Evolutionary conservation across 2,888 invertebrate genomes (phyloP).

Genomic region (Trichopria drosophilae): DNA sequence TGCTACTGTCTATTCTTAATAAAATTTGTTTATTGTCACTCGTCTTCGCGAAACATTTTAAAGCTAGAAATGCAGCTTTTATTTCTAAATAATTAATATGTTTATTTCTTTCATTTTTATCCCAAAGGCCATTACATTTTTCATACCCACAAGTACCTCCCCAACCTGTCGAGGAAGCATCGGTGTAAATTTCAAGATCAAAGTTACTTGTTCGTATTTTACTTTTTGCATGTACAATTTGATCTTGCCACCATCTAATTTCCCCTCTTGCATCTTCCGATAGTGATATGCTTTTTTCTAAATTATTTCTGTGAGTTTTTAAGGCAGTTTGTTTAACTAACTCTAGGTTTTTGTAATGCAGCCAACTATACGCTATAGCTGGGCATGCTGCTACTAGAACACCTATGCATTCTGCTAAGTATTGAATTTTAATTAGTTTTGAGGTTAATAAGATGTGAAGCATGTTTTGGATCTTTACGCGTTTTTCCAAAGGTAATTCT

Average conservation of each 20-base stretch:
- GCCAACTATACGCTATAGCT: constrained; percentile 20
- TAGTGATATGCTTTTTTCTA: neutral
- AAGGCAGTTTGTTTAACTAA: neutral
- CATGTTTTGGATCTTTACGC: neutral
- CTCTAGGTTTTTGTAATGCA: constrained; percentile 20
- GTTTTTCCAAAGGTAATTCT: too few species aligned
- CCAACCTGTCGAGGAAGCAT: constrained; percentile 29
- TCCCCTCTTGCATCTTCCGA: neutral
- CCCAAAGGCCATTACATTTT: constrained; percentile 9
- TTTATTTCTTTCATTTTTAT: neutral
- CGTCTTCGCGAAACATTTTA: constrained; percentile 18
- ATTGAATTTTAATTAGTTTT: neutral
- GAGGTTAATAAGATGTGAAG: neutral
- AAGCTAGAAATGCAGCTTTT: constrained; percentile 16
- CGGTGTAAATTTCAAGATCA: constrained; percentile 10
- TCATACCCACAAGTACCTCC: constrained; percentile 22
- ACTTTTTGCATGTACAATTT: neutral
- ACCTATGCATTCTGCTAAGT: constrained; percentile 9
- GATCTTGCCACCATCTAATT: constrained; percentile 5
- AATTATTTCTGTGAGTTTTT: too few species aligned
- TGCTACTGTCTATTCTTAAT: neutral
- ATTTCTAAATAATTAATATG: constrained; percentile 21
- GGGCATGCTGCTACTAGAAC: constrained; percentile 25
- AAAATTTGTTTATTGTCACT: constrained; percentile 14
- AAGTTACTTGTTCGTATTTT: constrained; percentile 14